Conservation (phyloP, 2,888 invertebrate species). For the Agonum fuliginosum region DNA sequence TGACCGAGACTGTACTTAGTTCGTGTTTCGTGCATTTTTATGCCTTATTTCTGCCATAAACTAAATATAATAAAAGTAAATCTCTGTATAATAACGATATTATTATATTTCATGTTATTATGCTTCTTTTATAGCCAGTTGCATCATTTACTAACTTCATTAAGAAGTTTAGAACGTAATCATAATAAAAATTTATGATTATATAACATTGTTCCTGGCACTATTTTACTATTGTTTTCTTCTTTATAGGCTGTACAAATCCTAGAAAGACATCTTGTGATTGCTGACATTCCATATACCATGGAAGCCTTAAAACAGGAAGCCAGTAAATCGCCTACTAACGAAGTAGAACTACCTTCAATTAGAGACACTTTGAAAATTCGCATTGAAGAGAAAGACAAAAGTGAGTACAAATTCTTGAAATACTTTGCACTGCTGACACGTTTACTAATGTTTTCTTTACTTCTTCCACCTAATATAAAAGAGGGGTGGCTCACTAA, state of each 20-base stretch:
- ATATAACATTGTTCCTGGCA: too few species aligned
- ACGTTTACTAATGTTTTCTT: slow-evolving; percentile 5
- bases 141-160: not conserved
- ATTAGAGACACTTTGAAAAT: slow-evolving; percentile 83
- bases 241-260: slow-evolving; percentile 84
- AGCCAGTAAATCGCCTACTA: slow-evolving; percentile 78
- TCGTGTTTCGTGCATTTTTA: not conserved
- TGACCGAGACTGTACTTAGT: not conserved
- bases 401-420: slow-evolving; percentile 77
- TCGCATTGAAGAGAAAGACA: slow-evolving; percentile 84
- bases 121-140: not conserved
- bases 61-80: slow-evolving; percentile 1
- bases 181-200: not conserved
- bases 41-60: too few species aligned
- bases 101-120: slow-evolving; percentile 3
- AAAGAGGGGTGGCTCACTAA: too few species aligned
- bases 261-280: slow-evolving; percentile 91
- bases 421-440: not conserved
- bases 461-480: slow-evolving; percentile 39
- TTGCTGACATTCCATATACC: slow-evolving; percentile 85
- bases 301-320: slow-evolving; percentile 85
- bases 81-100: not conserved
- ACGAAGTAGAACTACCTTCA: slow-evolving; percentile 81
- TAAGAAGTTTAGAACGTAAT: not conserved
- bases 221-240: not conserved